Evolutionary conservation across 2,797 vertebrate genomes (phyloP).

Genomic region (Lepidocolaptes lacrymiger): DNA sequence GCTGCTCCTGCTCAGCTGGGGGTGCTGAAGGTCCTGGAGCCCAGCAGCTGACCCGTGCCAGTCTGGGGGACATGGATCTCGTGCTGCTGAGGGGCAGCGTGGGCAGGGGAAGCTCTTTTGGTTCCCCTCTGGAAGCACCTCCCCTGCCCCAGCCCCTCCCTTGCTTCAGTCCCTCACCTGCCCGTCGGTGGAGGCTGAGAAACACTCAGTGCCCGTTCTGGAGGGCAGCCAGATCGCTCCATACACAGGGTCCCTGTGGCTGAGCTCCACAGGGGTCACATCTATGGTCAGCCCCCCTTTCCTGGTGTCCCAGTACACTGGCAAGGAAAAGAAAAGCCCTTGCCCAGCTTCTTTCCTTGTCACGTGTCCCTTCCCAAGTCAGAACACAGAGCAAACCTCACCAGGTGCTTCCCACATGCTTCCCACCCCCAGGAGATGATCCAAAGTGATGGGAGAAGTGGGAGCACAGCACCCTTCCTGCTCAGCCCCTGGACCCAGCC

Average conservation of each 20-base stretch:
- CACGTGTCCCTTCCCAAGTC: fast-evolving
- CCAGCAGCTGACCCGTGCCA: neutral
- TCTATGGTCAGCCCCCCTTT: slow-evolving; percentile 88
- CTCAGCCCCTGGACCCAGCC: neutral
- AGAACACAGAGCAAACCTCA: neutral
- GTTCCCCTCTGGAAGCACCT: neutral
- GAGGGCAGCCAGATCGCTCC: slow-evolving; percentile 93
- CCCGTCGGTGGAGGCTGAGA: slow-evolving; percentile 92
- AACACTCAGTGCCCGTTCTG: slow-evolving; percentile 90
- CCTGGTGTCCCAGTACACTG: slow-evolving; percentile 92
- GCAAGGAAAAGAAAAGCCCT: neutral
- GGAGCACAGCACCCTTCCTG: neutral
- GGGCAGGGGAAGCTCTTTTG: neutral
- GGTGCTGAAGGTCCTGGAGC: neutral
- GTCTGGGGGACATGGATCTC: neutral
- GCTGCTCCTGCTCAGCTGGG: fast-evolving
- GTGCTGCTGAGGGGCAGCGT: neutral
- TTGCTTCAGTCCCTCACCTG: slow-evolving; percentile 79
- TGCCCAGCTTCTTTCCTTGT: neutral
- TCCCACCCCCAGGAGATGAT: neutral
- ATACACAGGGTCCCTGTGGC: slow-evolving; percentile 93
- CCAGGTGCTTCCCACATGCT: fast-evolving
- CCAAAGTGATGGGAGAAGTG: neutral
- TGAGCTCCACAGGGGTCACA: slow-evolving; percentile 84
- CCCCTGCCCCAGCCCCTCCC: neutral